A percentile compares a stretch with the other conserved stretches of the same genome.
phyloP scores from a whole-genome alignment of 2,888 invertebrate genomes.

The Deilephila elpenor region DNA sequence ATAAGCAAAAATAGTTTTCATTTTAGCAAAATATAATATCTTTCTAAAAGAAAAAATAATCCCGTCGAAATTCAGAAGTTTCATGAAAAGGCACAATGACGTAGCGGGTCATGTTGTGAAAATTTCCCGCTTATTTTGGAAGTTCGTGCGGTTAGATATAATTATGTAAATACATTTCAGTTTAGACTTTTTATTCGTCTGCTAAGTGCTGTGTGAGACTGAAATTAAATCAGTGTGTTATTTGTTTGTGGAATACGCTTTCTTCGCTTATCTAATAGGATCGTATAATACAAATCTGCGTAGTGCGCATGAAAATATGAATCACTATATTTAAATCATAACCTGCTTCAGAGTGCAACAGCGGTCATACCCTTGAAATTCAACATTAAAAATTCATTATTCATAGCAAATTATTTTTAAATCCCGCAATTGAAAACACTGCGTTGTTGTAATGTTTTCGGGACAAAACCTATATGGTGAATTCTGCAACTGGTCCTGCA shows the following conservation, averaged over 20 bases:
- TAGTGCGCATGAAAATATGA: no score
- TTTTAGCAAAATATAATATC: conserved; percentile 11
- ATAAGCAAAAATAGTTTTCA: background rate
- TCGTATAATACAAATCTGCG: no score
- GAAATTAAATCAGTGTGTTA: background rate
- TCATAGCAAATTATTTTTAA: no score
- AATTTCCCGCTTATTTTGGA: background rate
- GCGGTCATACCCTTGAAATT: no score
- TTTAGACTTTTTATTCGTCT: background rate
- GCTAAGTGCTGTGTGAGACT: background rate
- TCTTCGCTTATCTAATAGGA: no score
- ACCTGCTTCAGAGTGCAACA: no score
- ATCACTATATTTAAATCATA: no score
- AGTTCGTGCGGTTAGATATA: background rate
- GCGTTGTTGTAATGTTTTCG: no score
- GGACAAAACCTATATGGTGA: no score
- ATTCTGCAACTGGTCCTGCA: no score
- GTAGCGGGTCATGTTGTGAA: conserved; percentile 1
- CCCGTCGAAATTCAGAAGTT: background rate
- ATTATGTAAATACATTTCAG: conserved; percentile 21
- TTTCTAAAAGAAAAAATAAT: background rate
- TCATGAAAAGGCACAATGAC: background rate
- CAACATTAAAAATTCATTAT: no score
- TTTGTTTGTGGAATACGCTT: background rate
- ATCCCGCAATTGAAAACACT: no score